Evolutionary conservation across 2,888 invertebrate species (phyloP).

Genomic region (Acronicta alni): DNA sequence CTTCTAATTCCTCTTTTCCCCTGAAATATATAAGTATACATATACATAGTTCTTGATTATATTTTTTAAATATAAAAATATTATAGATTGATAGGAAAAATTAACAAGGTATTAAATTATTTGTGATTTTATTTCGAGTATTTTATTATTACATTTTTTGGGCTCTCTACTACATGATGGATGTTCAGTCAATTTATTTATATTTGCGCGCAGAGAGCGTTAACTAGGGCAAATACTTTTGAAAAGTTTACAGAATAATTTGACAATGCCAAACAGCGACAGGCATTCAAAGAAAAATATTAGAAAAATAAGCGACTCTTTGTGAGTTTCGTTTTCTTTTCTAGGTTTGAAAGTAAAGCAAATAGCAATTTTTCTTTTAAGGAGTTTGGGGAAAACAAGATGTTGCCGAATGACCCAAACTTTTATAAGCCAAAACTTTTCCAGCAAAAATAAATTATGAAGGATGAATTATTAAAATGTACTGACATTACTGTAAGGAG

Average conservation of each 20-base stretch:
- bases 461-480: constrained; percentile 12
- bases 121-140: background rate
- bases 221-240: background rate
- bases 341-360: constrained; percentile 10
- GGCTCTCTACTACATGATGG: too few relatives aligned
- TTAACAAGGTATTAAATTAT: too few relatives aligned
- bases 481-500: constrained; percentile 69
- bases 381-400: constrained; percentile 7
- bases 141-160: too few relatives aligned
- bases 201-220: background rate
- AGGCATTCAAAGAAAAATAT: constrained; percentile 8
- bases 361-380: constrained; percentile 1
- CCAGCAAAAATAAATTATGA: constrained; percentile 6
- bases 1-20: constrained; percentile 65
- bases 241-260: constrained; percentile 4
- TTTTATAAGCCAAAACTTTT: background rate
- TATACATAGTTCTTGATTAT: too few relatives aligned
- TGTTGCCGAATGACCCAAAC: background rate
- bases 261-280: constrained; percentile 6
- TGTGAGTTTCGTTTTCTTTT: constrained; percentile 15
- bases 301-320: constrained; percentile 12
- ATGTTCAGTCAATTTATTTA: too few relatives aligned
- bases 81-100: too few relatives aligned
- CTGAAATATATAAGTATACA: constrained; percentile 59
- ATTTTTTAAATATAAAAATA: too few relatives aligned